Conservation (phyloP, 1,140 invertebrate species). For the Drosophila elegans region DNA sequence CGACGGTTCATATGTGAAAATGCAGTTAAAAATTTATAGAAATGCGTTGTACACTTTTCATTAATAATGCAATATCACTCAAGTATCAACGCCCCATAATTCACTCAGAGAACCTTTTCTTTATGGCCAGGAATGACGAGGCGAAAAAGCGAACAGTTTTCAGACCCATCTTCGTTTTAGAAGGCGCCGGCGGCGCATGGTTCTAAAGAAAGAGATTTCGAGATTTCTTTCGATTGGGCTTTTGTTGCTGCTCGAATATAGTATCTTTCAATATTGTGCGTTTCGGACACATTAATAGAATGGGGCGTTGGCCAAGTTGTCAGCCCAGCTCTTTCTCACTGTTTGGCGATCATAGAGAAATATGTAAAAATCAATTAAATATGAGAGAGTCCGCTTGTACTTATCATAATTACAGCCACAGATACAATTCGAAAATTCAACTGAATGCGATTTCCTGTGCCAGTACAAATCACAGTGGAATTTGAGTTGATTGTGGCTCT, state of each 20-base stretch:
- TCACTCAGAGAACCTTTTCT: slow-evolving; percentile 48
- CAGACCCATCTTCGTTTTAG: slow-evolving; percentile 23
- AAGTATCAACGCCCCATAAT: slow-evolving; percentile 76
- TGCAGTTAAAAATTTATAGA: slow-evolving; percentile 54
- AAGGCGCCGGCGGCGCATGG: slow-evolving; percentile 70
- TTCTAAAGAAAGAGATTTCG: slow-evolving; percentile 65
- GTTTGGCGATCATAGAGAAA: slow-evolving; percentile 52
- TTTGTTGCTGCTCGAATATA: slow-evolving; percentile 12
- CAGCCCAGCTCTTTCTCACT: slow-evolving; percentile 34
- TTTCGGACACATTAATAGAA: slow-evolving; percentile 78
- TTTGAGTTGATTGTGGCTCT: slow-evolving; percentile 62
- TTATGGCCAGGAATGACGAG: slow-evolving; percentile 42
- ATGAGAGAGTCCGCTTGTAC: slow-evolving; percentile 59
- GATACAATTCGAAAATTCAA: slow-evolving; percentile 46
- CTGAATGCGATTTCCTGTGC: slow-evolving; percentile 74
- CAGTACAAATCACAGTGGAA: slow-evolving; percentile 68
- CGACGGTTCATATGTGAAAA: slow-evolving; percentile 9
- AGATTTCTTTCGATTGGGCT: slow-evolving; percentile 46
- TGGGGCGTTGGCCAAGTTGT: slow-evolving; percentile 60
- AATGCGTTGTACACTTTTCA: slow-evolving; percentile 9
- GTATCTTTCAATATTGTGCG: slow-evolving; percentile 63
- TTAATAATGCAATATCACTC: slow-evolving; percentile 76
- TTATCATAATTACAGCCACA: slow-evolving; percentile 78
- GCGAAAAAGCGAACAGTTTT: slow-evolving; percentile 25
- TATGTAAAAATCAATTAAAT: slow-evolving; percentile 78